Evolutionary conservation across 2,113 vertebrate genomes (phyloP).

Genomic region (Diadophis punctatus): DNA sequence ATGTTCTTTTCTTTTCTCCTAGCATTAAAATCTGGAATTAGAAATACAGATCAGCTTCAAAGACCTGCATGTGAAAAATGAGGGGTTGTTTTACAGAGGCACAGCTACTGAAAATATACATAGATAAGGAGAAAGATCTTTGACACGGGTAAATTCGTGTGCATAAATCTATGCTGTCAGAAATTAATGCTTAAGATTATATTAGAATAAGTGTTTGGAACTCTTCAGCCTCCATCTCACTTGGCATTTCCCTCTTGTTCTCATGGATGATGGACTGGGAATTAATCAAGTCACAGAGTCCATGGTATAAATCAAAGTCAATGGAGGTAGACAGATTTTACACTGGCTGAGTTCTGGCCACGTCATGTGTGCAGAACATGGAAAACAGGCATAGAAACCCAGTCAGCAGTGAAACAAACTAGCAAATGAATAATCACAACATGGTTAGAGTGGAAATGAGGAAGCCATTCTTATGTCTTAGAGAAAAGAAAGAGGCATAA

Average conservation of each 20-base stretch:
- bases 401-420: neutral
- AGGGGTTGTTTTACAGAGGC: neutral
- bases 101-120: neutral
- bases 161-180: neutral
- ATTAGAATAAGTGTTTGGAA: neutral
- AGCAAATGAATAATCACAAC: neutral
- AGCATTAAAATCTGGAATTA: neutral
- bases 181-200: neutral
- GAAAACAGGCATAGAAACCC: neutral
- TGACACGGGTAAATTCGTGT: neutral
- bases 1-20: neutral
- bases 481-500: neutral
- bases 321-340: neutral
- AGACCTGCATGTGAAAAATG: neutral
- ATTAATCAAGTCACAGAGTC: constrained; percentile 2
- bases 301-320: constrained; percentile 21
- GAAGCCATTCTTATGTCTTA: neutral
- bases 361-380: neutral
- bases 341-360: neutral
- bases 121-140: neutral
- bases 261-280: neutral
- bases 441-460: neutral
- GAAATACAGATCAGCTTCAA: neutral
- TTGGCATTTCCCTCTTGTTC: neutral
- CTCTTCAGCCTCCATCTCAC: neutral